Evolutionary conservation across 1,140 invertebrate genomes (phyloP).

Genomic region (Pteromalus puparum): DNA sequence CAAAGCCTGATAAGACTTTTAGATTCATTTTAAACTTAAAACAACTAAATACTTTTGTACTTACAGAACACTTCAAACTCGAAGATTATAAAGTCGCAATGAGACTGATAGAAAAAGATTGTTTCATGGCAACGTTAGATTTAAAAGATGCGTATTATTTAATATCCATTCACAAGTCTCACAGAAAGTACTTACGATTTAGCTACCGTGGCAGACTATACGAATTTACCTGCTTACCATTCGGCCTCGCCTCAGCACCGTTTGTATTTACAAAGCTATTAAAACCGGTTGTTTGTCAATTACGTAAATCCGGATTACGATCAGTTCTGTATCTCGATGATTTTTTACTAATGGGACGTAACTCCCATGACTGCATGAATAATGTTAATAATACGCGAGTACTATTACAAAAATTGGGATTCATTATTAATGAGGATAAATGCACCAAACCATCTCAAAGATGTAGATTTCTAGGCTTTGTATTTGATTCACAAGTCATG

Average conservation of each 20-base stretch:
- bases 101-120: constrained; percentile 12
- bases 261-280: constrained; percentile 34
- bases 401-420: too few relatives aligned
- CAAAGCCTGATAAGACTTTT: constrained; percentile 1
- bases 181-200: constrained; percentile 35
- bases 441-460: too few relatives aligned
- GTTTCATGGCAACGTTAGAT: constrained; percentile 17
- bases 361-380: too few relatives aligned
- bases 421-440: too few relatives aligned
- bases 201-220: neutral
- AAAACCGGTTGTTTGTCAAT: neutral
- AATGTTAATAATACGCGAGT: too few relatives aligned
- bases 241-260: constrained; percentile 12
- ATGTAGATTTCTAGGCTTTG: too few relatives aligned
- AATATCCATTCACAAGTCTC: neutral
- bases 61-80: constrained; percentile 9
- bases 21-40: constrained; percentile 22
- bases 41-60: constrained; percentile 28
- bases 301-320: neutral
- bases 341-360: neutral
- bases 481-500: too few relatives aligned
- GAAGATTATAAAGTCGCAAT: constrained; percentile 29
- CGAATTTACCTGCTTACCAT: constrained; percentile 26
- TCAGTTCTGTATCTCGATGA: constrained; percentile 29
- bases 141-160: too few relatives aligned